Conservation (phyloP, 2,113 vertebrate genomes). For the Callipepla squamata region DNA sequence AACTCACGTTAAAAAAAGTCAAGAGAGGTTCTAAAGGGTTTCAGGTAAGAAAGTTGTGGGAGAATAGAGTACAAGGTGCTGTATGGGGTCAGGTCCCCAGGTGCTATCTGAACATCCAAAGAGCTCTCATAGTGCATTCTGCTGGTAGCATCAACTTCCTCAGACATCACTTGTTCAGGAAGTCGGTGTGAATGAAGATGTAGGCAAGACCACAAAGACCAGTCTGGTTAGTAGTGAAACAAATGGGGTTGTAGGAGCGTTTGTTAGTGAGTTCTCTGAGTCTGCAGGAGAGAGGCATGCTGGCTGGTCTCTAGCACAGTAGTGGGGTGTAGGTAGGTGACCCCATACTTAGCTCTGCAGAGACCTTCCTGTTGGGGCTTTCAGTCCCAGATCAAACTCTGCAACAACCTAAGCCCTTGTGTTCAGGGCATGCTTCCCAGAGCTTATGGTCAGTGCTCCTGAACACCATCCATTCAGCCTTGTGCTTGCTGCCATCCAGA, state of each 20-base stretch:
- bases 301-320: neutral
- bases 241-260: neutral
- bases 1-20: constrained; percentile 25
- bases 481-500: neutral
- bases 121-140: neutral
- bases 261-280: neutral
- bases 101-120: neutral
- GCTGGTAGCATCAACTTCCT: neutral
- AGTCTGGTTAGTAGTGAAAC: neutral
- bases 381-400: neutral
- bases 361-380: neutral
- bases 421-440: neutral
- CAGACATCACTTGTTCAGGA: neutral
- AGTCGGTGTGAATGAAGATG: neutral
- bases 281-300: neutral
- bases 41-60: neutral
- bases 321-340: neutral
- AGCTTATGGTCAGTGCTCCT: neutral
- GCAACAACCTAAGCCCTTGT: neutral
- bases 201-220: neutral
- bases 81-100: neutral
- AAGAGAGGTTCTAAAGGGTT: neutral
- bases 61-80: neutral
- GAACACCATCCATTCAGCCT: neutral
- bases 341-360: neutral